phyloP scores from a whole-genome alignment of 2,888 invertebrate species.

The Scelioninae gen. 2 region DNA sequence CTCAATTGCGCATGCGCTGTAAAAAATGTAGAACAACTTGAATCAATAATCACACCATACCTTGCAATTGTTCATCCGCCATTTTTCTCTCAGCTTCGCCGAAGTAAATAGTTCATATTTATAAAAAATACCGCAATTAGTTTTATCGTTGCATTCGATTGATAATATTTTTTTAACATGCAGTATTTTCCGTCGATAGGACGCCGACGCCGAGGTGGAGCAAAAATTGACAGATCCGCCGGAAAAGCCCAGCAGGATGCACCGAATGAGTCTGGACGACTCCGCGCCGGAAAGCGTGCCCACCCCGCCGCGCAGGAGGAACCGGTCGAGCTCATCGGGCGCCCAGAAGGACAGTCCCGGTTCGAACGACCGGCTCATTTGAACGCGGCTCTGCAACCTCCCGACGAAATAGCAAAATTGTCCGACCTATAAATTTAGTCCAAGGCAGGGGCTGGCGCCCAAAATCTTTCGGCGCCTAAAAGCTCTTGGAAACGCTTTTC shows the following conservation, averaged over 20 bases:
- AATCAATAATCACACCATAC: no score
- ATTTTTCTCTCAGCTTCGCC: no score
- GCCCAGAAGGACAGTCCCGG: conserved; percentile 46
- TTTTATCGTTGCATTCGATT: neutral
- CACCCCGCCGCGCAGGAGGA: conserved; percentile 69
- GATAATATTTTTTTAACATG: neutral
- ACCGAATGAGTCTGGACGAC: conserved; percentile 64
- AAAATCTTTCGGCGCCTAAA: no score
- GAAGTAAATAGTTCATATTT: no score
- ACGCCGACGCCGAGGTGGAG: conserved; percentile 12
- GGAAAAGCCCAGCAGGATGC: conserved; percentile 69
- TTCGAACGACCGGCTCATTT: conserved; percentile 69
- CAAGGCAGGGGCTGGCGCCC: neutral
- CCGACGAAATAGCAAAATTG: conserved; percentile 2
- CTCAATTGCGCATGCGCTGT: no score
- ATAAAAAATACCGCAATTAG: neutral
- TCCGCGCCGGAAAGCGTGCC: conserved; percentile 62
- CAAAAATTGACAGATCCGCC: conserved; percentile 62
- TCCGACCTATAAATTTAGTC: neutral
- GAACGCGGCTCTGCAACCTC: conserved; percentile 36
- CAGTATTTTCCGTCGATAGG: conserved; percentile 5
- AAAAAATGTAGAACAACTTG: no score
- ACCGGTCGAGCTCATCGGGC: conserved; percentile 57
- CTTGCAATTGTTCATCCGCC: no score
- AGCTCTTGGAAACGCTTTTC: no score